A percentile compares a stretch with the other conserved stretches of the same genome.
Conservation (phyloP, 2,113 vertebrate species). For the Puntigrus tetrazona region DNA sequence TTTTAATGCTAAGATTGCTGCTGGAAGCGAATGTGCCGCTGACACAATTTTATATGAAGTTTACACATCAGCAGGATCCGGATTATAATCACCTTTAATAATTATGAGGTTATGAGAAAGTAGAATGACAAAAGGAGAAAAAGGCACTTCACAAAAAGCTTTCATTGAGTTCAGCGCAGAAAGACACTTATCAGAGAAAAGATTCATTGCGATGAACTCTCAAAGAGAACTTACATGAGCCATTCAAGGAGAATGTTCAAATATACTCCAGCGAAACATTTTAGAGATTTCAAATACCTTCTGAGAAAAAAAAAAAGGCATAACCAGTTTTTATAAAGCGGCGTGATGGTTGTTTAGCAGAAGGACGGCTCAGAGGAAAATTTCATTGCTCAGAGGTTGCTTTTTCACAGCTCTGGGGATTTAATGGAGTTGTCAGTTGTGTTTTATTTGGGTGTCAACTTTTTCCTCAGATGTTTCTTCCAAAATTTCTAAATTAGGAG, state of each 20-base stretch:
- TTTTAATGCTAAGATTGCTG: slow-evolving; percentile 72
- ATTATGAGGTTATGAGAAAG: slow-evolving; percentile 57
- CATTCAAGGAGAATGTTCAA: background rate
- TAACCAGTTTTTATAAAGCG: slow-evolving; percentile 11
- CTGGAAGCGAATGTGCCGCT: slow-evolving; percentile 62
- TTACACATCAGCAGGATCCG: slow-evolving; percentile 60
- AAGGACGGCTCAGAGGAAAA: background rate
- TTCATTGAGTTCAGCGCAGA: background rate
- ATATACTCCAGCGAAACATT: background rate
- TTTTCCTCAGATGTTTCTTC: background rate
- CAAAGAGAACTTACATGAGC: background rate
- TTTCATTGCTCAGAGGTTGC: background rate
- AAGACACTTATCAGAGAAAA: background rate
- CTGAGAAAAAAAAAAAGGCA: background rate
- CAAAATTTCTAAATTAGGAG: background rate
- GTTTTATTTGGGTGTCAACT: background rate
- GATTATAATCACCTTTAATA: slow-evolving; percentile 56
- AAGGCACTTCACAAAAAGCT: slow-evolving; percentile 2
- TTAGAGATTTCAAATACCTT: background rate
- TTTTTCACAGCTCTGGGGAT: background rate
- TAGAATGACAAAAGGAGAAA: slow-evolving; percentile 31
- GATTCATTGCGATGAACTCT: background rate
- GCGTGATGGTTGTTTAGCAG: slow-evolving; percentile 4
- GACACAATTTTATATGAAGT: slow-evolving; percentile 70
- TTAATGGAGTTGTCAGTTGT: background rate